phyloP scores from a whole-genome alignment of 2,888 invertebrate species.

The Clanis bilineata region DNA sequence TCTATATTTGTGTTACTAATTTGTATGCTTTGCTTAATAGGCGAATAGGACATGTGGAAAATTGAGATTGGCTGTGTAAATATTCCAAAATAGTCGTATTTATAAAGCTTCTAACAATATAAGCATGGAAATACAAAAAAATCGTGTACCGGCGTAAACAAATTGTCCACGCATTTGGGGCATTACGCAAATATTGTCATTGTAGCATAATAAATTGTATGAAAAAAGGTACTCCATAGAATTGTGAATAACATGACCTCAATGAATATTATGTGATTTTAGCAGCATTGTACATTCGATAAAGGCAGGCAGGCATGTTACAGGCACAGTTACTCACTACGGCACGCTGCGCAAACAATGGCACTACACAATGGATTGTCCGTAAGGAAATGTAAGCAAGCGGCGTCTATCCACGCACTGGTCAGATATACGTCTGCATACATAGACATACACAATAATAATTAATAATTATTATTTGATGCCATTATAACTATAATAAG shows the following conservation, averaged over 20 bases:
- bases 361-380: conserved; percentile 52
- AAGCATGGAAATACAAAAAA: background rate
- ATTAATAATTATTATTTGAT: background rate
- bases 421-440: background rate
- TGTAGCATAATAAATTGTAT: too few relatives aligned
- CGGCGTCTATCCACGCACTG: conserved; percentile 20
- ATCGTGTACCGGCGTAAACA: background rate
- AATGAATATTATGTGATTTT: conserved; percentile 5
- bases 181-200: background rate
- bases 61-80: too few relatives aligned
- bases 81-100: too few relatives aligned
- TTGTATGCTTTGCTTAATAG: too few relatives aligned
- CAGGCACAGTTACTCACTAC: conserved; percentile 38
- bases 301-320: conserved; percentile 29
- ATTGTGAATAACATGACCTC: background rate
- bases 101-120: too few relatives aligned
- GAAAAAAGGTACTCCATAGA: background rate
- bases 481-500: background rate
- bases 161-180: background rate
- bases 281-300: background rate
- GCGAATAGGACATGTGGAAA: too few relatives aligned
- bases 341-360: conserved; percentile 49
- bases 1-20: too few relatives aligned
- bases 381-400: conserved; percentile 55
- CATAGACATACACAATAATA: background rate